Percentiles rank a stretch among this genome's conserved stretches.
These are phyloP conservation scores for Pygocentrus nattereri DNA, from an alignment of 2,797 vertebrate genomes.

Conservation along the genomic window DNA sequence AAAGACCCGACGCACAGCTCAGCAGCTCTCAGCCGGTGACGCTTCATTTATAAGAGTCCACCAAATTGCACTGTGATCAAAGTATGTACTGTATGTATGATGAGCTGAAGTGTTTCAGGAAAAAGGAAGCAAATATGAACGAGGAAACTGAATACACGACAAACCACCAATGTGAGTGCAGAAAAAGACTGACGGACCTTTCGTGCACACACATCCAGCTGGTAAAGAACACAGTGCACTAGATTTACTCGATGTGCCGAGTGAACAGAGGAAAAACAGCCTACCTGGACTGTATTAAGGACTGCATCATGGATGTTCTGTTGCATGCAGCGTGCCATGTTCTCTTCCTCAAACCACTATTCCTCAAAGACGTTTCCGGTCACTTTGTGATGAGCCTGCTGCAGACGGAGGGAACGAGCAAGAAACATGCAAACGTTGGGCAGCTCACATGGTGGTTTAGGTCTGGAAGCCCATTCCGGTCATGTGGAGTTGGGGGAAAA, in stretches of 20 bases:
- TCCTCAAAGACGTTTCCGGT: neutral
- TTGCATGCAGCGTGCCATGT: constrained; percentile 2
- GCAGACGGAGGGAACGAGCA: neutral
- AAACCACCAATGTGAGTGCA: neutral
- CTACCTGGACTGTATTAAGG: neutral
- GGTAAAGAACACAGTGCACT: neutral
- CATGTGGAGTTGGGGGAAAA: neutral
- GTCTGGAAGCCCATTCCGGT: neutral
- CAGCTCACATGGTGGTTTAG: neutral
- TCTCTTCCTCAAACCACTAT: neutral
- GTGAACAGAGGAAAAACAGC: neutral
- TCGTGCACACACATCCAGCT: neutral
- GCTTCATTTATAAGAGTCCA: constrained; percentile 22
- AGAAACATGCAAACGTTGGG: neutral
- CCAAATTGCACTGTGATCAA: constrained; percentile 6
- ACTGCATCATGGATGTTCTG: neutral
- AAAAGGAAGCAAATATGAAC: constrained; percentile 26
- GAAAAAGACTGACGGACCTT: neutral
- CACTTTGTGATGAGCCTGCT: neutral
- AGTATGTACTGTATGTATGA: neutral
- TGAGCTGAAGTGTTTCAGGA: constrained; percentile 22
- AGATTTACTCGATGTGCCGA: neutral
- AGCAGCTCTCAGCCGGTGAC: constrained; percentile 79
- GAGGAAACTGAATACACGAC: neutral
- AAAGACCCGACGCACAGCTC: constrained; percentile 74